Evolutionary conservation across 1,140 invertebrate species (phyloP).

Genomic region (Penaeus japonicus): DNA sequence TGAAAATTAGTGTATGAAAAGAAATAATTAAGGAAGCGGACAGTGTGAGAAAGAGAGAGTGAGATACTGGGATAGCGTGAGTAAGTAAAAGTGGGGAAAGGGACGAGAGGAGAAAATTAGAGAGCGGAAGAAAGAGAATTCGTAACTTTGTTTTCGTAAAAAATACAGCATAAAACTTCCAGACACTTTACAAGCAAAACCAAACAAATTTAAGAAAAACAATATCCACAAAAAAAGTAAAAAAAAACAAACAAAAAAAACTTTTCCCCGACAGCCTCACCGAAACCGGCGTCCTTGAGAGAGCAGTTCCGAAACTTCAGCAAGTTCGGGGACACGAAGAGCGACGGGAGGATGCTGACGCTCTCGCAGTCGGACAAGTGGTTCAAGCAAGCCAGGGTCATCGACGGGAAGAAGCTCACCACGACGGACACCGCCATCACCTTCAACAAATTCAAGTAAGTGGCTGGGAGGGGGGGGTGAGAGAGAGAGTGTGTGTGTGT

Average conservation of each 20-base stretch:
- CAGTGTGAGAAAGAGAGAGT: background rate
- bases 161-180: too few relatives aligned
- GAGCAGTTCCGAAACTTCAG: conserved; percentile 75
- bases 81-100: background rate
- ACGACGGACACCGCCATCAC: conserved; percentile 89
- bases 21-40: background rate
- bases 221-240: background rate
- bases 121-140: background rate
- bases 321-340: conserved; percentile 87
- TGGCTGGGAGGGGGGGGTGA: background rate
- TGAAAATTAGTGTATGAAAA: background rate
- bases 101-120: background rate
- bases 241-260: background rate
- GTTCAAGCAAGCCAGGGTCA: conserved; percentile 94
- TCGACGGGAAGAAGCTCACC: conserved; percentile 87
- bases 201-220: background rate
- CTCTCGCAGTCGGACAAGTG: conserved; percentile 91
- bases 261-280: conserved; percentile 21
- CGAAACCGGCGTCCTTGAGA: conserved; percentile 61
- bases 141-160: too few relatives aligned
- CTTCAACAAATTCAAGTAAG: conserved; percentile 87
- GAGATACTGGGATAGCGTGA: background rate
- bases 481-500: background rate
- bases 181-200: too few relatives aligned
- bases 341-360: conserved; percentile 85